These are phyloP conservation scores for Empis stercorea DNA, from an alignment of 2,888 invertebrate genomes.

Conservation along the genomic window DNA sequence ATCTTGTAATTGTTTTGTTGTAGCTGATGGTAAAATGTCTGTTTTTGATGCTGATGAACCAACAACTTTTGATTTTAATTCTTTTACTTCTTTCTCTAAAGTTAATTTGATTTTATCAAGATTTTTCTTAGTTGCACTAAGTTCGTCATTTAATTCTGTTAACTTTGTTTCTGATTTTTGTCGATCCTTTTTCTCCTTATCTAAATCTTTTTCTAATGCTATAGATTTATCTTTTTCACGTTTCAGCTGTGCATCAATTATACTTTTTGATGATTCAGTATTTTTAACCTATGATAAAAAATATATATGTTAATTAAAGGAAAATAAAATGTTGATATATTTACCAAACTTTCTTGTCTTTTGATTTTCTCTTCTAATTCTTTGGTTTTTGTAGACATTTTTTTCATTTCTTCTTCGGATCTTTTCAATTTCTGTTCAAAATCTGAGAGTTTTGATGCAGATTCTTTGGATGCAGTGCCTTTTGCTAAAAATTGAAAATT, in stretches of 20 bases:
- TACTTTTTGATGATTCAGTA: constrained; percentile 36
- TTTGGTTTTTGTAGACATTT: constrained; percentile 41
- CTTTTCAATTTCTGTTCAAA: constrained; percentile 55
- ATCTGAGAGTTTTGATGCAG: constrained; percentile 41
- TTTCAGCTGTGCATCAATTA: constrained; percentile 38
- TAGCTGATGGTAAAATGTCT: constrained; percentile 41
- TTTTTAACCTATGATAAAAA: constrained; percentile 33
- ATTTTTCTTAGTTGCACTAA: constrained; percentile 46
- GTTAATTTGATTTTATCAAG: constrained; percentile 51
- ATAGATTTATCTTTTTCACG: constrained; percentile 37
- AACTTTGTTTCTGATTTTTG: constrained; percentile 51
- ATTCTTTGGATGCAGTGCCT: constrained; percentile 15
- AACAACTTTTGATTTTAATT: constrained; percentile 52
- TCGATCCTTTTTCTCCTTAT: constrained; percentile 49
- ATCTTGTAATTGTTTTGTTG: constrained; percentile 55
- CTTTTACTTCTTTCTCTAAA: constrained; percentile 63
- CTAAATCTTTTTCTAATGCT: constrained; percentile 49
- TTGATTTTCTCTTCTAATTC: constrained; percentile 39
- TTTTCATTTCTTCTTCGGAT: constrained; percentile 52
- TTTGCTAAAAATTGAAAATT: constrained; percentile 19
- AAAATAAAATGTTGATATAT: constrained; percentile 6
- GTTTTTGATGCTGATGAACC: constrained; percentile 29
- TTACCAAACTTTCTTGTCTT: constrained; percentile 37
- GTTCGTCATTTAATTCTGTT: constrained; percentile 46
- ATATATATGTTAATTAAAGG: not conserved